A percentile compares a stretch with the other conserved stretches of the same genome.
These are phyloP conservation scores for Hybos culiciformis DNA, from an alignment of 2,888 invertebrate species.

Conservation along the genomic window DNA sequence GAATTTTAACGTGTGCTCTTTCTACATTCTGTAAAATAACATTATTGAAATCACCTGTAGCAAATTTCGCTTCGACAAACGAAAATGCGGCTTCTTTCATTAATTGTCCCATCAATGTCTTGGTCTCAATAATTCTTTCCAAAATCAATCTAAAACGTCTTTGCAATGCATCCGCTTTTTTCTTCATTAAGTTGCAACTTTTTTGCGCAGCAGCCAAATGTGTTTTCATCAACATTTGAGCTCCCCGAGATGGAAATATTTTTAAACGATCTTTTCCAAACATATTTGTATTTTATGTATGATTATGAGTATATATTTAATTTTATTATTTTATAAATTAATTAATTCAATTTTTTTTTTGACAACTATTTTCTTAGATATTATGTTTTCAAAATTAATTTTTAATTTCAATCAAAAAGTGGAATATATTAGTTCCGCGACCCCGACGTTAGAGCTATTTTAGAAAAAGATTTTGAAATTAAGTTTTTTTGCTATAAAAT, in stretches of 20 bases:
- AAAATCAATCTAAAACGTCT: constrained; percentile 94
- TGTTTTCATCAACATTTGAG: constrained; percentile 94
- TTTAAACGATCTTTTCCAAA: constrained; percentile 77
- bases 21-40: constrained; percentile 96
- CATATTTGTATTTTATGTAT: constrained; percentile 48
- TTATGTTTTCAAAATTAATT: too few relatives aligned
- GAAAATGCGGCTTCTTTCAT: constrained; percentile 99
- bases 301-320: too few relatives aligned
- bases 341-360: too few relatives aligned
- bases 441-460: too few relatives aligned
- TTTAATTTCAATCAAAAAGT: too few relatives aligned
- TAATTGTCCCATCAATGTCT: constrained; percentile 51
- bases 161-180: constrained; percentile 98
- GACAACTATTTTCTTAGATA: too few relatives aligned
- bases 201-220: constrained; percentile 96
- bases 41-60: constrained; percentile 96
- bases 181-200: constrained; percentile 96
- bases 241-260: constrained; percentile 89
- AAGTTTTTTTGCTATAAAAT: too few relatives aligned
- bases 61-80: constrained; percentile 95
- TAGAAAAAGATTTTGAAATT: too few relatives aligned
- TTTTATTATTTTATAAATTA: too few relatives aligned
- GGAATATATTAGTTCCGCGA: too few relatives aligned
- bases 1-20: constrained; percentile 94
- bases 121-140: constrained; percentile 85